phyloP scores from a whole-genome alignment of 2,888 invertebrate species.

The Metallyticus violacea region DNA sequence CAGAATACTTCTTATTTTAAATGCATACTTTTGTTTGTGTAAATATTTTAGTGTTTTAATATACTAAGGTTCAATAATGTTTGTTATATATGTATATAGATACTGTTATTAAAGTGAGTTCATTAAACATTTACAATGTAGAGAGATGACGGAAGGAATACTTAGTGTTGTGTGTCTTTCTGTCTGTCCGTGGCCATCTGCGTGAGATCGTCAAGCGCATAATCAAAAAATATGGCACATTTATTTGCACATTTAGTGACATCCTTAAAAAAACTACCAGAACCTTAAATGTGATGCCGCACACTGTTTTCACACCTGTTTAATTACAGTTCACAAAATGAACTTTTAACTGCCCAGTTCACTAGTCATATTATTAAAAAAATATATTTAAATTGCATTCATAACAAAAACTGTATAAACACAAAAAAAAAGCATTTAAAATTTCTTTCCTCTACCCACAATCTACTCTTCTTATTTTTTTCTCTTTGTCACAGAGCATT shows the following conservation, averaged over 20 bases:
- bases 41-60: neutral
- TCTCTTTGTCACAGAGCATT: neutral
- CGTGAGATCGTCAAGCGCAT: neutral
- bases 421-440: neutral
- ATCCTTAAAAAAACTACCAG: neutral
- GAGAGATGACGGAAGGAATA: neutral
- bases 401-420: neutral
- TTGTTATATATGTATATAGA: neutral
- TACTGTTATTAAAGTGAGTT: neutral
- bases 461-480: neutral
- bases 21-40: neutral
- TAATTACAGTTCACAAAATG: neutral
- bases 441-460: neutral
- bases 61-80: neutral
- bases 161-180: neutral
- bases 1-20: neutral
- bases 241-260: neutral
- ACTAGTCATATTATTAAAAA: neutral
- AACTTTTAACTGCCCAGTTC: neutral
- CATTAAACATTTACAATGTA: neutral
- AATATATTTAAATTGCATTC: neutral
- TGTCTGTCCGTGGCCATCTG: neutral
- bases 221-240: neutral
- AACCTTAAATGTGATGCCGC: neutral
- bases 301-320: neutral